A percentile compares a stretch with the other conserved stretches of the same genome.
Conservation (phyloP, 2,888 invertebrate genomes). For the Drosophila meridiana region DNA sequence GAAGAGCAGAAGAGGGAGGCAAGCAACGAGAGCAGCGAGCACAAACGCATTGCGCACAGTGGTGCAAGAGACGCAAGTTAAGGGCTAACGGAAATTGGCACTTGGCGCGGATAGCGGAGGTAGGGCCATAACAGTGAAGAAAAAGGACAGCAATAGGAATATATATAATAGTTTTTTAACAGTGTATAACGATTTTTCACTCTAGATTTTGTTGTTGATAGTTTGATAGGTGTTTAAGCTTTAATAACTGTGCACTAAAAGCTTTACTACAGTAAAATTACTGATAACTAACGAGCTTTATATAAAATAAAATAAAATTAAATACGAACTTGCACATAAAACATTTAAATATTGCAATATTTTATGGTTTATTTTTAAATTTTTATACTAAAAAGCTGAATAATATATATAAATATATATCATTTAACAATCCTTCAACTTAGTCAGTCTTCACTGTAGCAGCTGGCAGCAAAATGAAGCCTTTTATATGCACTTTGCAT, state of each 20-base stretch:
- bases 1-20: not conserved
- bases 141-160: too few species aligned
- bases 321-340: not conserved
- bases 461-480: not conserved
- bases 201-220: not conserved
- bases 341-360: not conserved
- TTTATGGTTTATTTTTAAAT: not conserved
- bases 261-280: not conserved
- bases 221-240: not conserved
- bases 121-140: slow-evolving; percentile 22
- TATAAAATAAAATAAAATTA: not conserved
- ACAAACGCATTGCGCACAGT: slow-evolving; percentile 34
- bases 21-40: not conserved
- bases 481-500: slow-evolving; percentile 2
- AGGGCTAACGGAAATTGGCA: slow-evolving; percentile 45
- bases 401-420: too few species aligned
- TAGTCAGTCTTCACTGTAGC: not conserved
- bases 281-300: not conserved
- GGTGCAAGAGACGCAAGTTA: slow-evolving; percentile 22
- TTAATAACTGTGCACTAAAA: not conserved
- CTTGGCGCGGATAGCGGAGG: slow-evolving; percentile 32
- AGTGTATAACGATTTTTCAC: too few species aligned
- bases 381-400: not conserved
- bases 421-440: not conserved
- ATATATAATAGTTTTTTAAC: too few species aligned